These are phyloP conservation scores for Dasypolia templi DNA, from an alignment of 2,888 invertebrate genomes.

Conservation along the genomic window DNA sequence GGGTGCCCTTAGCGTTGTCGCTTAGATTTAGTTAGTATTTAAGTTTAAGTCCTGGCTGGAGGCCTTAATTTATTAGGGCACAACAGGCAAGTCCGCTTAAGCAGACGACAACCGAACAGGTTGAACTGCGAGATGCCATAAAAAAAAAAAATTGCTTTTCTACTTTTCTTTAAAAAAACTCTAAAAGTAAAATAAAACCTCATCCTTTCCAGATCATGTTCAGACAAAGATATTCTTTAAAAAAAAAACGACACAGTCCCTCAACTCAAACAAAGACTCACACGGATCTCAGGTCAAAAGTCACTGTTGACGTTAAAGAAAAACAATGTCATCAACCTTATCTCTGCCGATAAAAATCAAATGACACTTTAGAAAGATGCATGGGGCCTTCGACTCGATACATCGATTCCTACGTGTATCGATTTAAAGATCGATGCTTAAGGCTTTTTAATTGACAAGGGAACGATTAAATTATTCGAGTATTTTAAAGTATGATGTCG, in stretches of 20 bases:
- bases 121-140: too few relatives aligned
- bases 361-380: constrained; percentile 83
- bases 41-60: too few relatives aligned
- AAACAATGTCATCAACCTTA: constrained; percentile 78
- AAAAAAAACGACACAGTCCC: constrained; percentile 28
- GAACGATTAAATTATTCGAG: constrained; percentile 70
- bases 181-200: background rate
- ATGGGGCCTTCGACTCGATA: constrained; percentile 76
- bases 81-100: too few relatives aligned
- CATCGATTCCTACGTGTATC: constrained; percentile 78
- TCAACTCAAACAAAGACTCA: constrained; percentile 61
- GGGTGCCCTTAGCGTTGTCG: too few relatives aligned
- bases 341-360: constrained; percentile 79
- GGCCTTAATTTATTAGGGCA: too few relatives aligned
- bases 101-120: too few relatives aligned
- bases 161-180: background rate
- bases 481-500: constrained; percentile 59
- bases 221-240: constrained; percentile 6
- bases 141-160: too few relatives aligned
- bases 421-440: constrained; percentile 79
- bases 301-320: constrained; percentile 75
- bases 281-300: constrained; percentile 62
- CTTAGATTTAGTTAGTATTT: too few relatives aligned
- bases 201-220: background rate
- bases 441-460: constrained; percentile 80